phyloP scores from a whole-genome alignment of 23 tunicate genomes.

The Aplidium turbinatum region DNA sequence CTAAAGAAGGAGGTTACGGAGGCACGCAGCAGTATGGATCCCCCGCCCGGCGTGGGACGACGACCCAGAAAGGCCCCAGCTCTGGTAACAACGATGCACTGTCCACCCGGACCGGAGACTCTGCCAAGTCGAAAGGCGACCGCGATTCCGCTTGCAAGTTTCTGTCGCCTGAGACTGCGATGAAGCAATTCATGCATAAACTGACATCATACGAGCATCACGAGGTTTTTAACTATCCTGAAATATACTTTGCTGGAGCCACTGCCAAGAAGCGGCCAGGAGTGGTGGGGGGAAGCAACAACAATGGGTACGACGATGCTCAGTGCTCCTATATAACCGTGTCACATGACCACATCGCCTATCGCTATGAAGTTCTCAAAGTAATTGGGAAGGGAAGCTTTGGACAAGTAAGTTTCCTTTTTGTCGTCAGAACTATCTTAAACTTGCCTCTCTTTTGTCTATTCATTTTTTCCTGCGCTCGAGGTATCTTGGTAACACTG shows the following conservation, averaged over 20 bases:
- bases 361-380: constrained; percentile 90
- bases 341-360: constrained; percentile 91
- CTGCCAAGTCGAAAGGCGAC: constrained; percentile 68
- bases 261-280: constrained; percentile 87
- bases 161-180: constrained; percentile 92
- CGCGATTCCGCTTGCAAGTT: constrained; percentile 23
- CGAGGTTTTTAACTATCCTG: constrained; percentile 94
- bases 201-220: constrained; percentile 92
- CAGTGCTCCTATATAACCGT: constrained; percentile 94
- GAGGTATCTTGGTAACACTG: too few species aligned
- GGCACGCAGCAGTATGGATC: too few species aligned
- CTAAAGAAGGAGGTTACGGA: too few species aligned
- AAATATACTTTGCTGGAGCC: constrained; percentile 80
- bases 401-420: constrained; percentile 94
- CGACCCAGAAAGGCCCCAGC: constrained; percentile 35
- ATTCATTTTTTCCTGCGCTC: too few species aligned
- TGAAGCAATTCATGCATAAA: constrained; percentile 98
- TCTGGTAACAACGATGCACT: constrained; percentile 44
- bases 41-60: constrained; percentile 69
- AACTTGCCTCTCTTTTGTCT: too few species aligned
- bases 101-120: constrained; percentile 55
- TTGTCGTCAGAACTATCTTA: too few species aligned
- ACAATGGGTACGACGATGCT: constrained; percentile 93
- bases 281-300: constrained; percentile 87
- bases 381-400: constrained; percentile 95